Base-by-base conservation (phyloP, 1,140 invertebrate species). In the Drosophila micromelanica region DNA sequence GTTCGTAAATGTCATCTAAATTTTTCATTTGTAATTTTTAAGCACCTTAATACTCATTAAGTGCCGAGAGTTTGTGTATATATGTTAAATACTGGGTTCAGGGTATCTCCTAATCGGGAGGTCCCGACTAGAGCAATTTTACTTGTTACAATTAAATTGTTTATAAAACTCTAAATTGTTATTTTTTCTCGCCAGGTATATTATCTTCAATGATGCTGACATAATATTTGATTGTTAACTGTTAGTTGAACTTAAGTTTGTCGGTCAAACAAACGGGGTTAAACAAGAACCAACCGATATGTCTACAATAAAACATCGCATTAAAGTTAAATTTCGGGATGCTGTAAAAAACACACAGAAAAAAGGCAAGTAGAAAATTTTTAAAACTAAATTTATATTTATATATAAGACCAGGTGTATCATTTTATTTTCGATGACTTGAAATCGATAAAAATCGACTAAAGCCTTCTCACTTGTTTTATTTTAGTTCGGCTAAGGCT, bases 321-420 rank as follows among this genome's bases (percentile, higher is more conserved):
- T 48, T 37, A 60, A 60, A 37, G 43, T 48, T 27, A 60, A 60
- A 20, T 37, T 46, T 48, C 57, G 43, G n/a, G 3, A 20, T 37
- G 30, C 13, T 37, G 30, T 2, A 35, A 4, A 9, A 2, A 15
- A n/a, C 13, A 48, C 5, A 12, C 12, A 11, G 0, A 35, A 32
- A 1, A 1, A 37, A 20, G 57, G 57, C 17, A 27, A 60, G 57
- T 45, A 7, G 17, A 17, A 30, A 6, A 8, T 35, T 2, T 11
- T 56, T 40, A 40, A 56, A 12, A 37, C 32, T 20, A 5, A 54
- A 35, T 38, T 17, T 3, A 27, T 27, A 6, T 27, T 6, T 5
- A 5, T 27, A 27, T 6, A 27, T 27, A 23, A 23, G 3, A 3
- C 2, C 20, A 23, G 2, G 20, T 23, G 20, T 3, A 23, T 23